Evolutionary conservation across 2,888 invertebrate genomes (phyloP), one percentile per base, ranked within the genome.

Genomic region (Limenitis camilla): DNA sequence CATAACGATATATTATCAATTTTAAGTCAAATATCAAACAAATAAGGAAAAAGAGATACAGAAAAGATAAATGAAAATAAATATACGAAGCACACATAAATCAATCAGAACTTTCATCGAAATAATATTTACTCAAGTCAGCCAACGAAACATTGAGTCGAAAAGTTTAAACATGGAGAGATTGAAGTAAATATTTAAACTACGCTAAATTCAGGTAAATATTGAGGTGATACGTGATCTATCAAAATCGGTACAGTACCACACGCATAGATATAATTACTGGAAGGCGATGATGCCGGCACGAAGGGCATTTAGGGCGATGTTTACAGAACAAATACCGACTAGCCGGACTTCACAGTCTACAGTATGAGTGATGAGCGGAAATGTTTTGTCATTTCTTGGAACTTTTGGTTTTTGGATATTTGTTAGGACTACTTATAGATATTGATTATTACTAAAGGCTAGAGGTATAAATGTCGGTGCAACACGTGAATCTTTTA

Each of bases 181-280:
- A 36, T 35, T 8, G 4, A 36, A 42, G 32, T 32, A 31, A 42
- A 32, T 42, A 42, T 32, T 32, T n/a, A 28, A 29, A 40, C 4
- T 28, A 36, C 5, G 29, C 29, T n/a, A 29, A 19, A 40, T 33
- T 29, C 35, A 45, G 27, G n/a, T 40, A 28, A 45, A 27, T 44
- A 10, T 6, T 40, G 10, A 41, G 19, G 39, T 35, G 5, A 19
- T 40, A 45, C 39, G 51, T 49, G 39, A 38, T 43, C 27, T 39
- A 39, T 46, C 46, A 44, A 40, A 48, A 32, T 19, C 45, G 35
- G 45, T 32, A 43, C 29, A 51, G 45, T 51, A 55, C 69, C 66
- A 65, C 69, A 68, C 69, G 63, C 66, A 48, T 56, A 36, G 62
- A 52, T 51, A 56, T 63, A 63, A 66, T 65, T 64, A 67, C 61